Base-by-base conservation (phyloP, 1,140 invertebrate species). In the Cataglyphis hispanica region DNA sequence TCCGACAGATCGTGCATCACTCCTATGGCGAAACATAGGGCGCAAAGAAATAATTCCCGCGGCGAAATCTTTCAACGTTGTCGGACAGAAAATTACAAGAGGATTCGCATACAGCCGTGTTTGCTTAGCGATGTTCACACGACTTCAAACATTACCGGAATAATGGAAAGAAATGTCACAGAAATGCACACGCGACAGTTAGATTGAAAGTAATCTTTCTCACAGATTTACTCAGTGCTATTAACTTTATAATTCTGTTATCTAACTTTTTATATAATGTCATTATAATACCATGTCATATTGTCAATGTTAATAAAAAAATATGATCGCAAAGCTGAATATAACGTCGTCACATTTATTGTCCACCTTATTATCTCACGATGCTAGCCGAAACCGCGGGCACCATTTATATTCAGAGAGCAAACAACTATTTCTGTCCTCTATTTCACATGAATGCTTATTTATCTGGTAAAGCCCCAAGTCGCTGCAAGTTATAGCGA, bases 1-100 rank as follows among this genome's bases (percentile, higher is more conserved):
- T 87, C 80, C 63, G 40, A 75, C 85, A 40, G 67, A 58, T 46
- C 67, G 37, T 83, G 60, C 13, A 83, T 83, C 78, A 74, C 53
- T 74, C 22, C 37, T 40, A 22, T 13, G 13, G 37, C 25, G 25
- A 67, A 72, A 61, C 66, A 61, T 37, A 81, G 37, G 34, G 34
- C 22, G 34, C 37, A 2, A 37, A 60, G 53, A 74, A 72, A 74
- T 83, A 74, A 61, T 83, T 74, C n/a, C 67, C 67, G 70, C 70
- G 53, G 27, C 40, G 58, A 46, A 60, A 74, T 83, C 78, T 60
- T 83, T 19, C 50, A 74, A 60, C n/a, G 53, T 74, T 37, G 78
- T 80, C 63, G 34, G 53, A 60, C 53, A 37, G 67, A 13, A 83
- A 83, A 83, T 83, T 83, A 74, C 53, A 25, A 72, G 66, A n/a